Evolutionary conservation across 37 sponge, comb jelly and placozoan species (phyloP).

Genomic region (Diacarnus erythraeanus): DNA sequence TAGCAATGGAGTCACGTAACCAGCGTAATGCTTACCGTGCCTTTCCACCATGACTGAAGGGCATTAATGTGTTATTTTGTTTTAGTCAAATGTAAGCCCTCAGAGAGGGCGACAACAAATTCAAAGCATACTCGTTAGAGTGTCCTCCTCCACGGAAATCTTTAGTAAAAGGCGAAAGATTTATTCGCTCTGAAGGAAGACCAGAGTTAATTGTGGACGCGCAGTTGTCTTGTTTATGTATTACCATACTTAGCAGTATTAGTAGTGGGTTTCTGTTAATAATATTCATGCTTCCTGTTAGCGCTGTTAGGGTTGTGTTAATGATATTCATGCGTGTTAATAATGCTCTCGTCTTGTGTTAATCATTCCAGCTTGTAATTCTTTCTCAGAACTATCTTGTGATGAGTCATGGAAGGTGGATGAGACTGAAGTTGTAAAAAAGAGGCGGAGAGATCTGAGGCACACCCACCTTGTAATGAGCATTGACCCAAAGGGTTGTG

Average conservation of each 20-base stretch:
- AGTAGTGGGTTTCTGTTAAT: not conserved
- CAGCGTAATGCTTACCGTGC: too few species aligned
- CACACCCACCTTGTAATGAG: slow-evolving; percentile 69
- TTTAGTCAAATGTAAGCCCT: slow-evolving; percentile 30
- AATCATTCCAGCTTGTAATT: not conserved
- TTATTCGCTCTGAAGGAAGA: slow-evolving; percentile 91
- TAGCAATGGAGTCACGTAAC: too few species aligned
- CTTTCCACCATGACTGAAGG: too few species aligned
- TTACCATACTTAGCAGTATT: not conserved
- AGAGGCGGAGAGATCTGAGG: slow-evolving; percentile 36
- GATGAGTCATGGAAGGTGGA: slow-evolving; percentile 42
- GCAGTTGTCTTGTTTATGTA: not conserved
- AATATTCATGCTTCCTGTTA: not conserved
- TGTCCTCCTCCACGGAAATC: slow-evolving; percentile 92
- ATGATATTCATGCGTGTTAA: not conserved
- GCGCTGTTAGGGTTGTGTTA: not conserved
- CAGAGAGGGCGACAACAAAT: slow-evolving; percentile 53
- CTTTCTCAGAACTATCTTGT: slow-evolving; percentile 27
- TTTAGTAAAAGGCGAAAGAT: slow-evolving; percentile 96
- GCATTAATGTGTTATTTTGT: too few species aligned
- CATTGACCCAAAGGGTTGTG: slow-evolving; percentile 84
- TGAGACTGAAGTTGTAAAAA: slow-evolving; percentile 10
- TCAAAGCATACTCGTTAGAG: slow-evolving; percentile 59
- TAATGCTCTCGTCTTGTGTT: too few species aligned
- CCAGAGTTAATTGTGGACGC: slow-evolving; percentile 33